Evolutionary conservation across 1,140 invertebrate genomes (phyloP).

Genomic region (Heliconius nattereri): DNA sequence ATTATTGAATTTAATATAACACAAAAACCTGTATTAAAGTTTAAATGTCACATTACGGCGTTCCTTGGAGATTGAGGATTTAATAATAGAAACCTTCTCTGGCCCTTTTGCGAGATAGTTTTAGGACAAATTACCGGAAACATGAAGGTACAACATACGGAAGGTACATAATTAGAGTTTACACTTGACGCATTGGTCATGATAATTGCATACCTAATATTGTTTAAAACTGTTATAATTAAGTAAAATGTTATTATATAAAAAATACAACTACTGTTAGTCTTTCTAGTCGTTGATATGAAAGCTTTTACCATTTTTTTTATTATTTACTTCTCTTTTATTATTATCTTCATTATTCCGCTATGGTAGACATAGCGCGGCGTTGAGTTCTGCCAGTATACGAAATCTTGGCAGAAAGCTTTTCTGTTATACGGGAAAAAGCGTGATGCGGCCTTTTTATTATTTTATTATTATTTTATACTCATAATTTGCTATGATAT

Average conservation of each 20-base stretch:
- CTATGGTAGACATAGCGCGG: neutral
- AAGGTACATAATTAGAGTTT: neutral
- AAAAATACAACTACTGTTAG: too few relatives aligned
- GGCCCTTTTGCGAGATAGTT: constrained; percentile 21
- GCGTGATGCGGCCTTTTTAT: too few relatives aligned
- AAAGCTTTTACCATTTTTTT: too few relatives aligned
- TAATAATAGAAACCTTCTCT: constrained; percentile 25
- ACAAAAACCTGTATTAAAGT: neutral
- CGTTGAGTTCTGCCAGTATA: too few relatives aligned
- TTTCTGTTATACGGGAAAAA: too few relatives aligned
- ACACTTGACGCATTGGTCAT: neutral
- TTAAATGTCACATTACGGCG: neutral
- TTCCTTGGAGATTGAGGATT: constrained; percentile 21
- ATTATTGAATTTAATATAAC: neutral
- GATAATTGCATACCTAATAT: neutral
- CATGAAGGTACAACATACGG: neutral
- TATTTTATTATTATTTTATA: too few relatives aligned
- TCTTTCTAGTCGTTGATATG: too few relatives aligned
- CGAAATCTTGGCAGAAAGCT: too few relatives aligned
- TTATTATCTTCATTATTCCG: neutral
- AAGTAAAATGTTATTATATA: too few relatives aligned
- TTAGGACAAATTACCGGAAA: constrained; percentile 25
- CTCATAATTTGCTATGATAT: too few relatives aligned
- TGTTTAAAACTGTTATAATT: neutral
- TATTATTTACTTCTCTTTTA: too few relatives aligned